Conservation (phyloP, 2,797 vertebrate genomes). For the Buphagus erythrorhynchus region DNA sequence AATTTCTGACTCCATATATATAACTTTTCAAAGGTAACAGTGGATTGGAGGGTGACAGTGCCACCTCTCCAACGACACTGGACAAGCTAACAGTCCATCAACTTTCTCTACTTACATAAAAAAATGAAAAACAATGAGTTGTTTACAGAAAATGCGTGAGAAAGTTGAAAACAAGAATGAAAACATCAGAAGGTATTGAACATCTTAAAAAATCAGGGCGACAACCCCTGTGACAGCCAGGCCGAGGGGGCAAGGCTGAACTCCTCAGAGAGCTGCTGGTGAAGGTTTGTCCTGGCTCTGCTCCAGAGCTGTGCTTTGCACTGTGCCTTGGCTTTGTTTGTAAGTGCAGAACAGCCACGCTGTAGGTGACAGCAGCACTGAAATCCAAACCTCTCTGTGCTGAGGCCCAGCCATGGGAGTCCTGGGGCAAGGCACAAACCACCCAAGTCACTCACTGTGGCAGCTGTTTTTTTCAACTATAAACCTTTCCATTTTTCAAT, state of each 20-base stretch:
- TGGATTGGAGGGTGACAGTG: too few relatives aligned
- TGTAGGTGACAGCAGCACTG: not conserved
- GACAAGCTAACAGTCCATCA: too few relatives aligned
- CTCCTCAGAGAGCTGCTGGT: not conserved
- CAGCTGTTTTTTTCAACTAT: not conserved
- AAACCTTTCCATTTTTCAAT: fast-evolving
- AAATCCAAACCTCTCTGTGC: fast-evolving
- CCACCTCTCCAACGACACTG: too few relatives aligned
- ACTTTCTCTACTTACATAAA: too few relatives aligned
- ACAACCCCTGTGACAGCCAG: fast-evolving
- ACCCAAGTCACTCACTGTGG: fast-evolving
- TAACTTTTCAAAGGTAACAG: too few relatives aligned
- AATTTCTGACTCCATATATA: too few relatives aligned
- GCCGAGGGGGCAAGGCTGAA: fast-evolving
- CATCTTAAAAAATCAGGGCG: too few relatives aligned
- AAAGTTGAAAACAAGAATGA: too few relatives aligned
- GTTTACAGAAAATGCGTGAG: too few relatives aligned
- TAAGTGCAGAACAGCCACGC: fast-evolving
- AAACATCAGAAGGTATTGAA: too few relatives aligned
- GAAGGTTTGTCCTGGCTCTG: not conserved
- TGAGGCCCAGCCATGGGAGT: fast-evolving
- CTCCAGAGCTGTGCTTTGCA: not conserved
- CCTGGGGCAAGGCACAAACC: not conserved
- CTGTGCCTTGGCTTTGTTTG: not conserved
- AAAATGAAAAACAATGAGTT: too few relatives aligned